phyloP scores from a whole-genome alignment of 2,888 invertebrate species.

The Eretmocerus hayati region DNA sequence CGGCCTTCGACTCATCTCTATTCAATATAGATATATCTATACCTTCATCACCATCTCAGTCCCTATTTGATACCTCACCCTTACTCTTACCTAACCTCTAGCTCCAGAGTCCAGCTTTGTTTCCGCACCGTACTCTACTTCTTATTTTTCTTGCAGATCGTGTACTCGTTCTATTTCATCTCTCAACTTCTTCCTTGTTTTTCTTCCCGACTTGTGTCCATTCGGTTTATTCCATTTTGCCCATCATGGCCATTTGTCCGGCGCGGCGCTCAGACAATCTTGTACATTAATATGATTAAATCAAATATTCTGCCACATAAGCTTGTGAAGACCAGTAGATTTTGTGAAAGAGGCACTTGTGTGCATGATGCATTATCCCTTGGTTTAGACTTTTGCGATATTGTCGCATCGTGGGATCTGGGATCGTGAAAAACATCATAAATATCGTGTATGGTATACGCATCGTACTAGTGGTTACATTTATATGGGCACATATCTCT shows the following conservation, averaged over 20 bases:
- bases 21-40: too few species aligned
- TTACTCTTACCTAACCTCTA: not conserved
- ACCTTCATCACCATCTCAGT: too few species aligned
- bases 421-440: too few species aligned
- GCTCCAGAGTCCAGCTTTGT: constrained; percentile 4
- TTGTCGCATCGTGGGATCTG: too few species aligned
- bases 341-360: too few species aligned
- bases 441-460: too few species aligned
- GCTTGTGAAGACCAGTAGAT: too few species aligned
- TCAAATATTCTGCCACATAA: constrained; percentile 12
- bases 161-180: not conserved
- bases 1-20: constrained; percentile 4
- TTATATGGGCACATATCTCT: too few species aligned
- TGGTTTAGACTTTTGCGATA: too few species aligned
- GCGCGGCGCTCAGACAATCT: not conserved
- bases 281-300: constrained; percentile 10
- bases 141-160: constrained; percentile 8
- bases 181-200: constrained; percentile 3
- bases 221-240: not conserved
- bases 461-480: too few species aligned
- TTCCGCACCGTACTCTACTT: not conserved
- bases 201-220: too few species aligned
- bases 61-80: not conserved
- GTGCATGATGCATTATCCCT: too few species aligned
- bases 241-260: not conserved